A percentile compares a stretch with the other conserved stretches of the same genome.
Evolutionary conservation across 2,113 vertebrate species (phyloP).

Genomic region (Chaetodon auriga): DNA sequence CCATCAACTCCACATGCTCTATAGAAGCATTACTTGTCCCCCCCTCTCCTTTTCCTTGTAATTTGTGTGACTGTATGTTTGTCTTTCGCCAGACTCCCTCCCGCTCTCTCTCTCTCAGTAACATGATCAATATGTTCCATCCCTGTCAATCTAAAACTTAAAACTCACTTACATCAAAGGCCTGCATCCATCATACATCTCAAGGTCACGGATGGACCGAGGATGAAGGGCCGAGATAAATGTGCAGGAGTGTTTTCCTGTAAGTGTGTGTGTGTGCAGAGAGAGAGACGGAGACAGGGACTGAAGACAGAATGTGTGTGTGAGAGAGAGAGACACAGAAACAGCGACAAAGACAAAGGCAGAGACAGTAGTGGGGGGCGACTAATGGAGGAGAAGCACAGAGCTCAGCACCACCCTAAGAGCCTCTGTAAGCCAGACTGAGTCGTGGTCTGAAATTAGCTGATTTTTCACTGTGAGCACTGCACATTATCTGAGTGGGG

Average conservation of each 20-base stretch:
- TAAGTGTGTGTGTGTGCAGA: constrained; percentile 61
- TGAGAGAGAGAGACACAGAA: constrained; percentile 57
- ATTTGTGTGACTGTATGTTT: constrained; percentile 71
- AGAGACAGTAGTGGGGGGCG: constrained; percentile 68
- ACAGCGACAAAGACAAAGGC: constrained; percentile 71
- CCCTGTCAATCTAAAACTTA: constrained; percentile 77
- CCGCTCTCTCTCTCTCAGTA: constrained; percentile 37
- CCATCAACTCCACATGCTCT: constrained; percentile 67
- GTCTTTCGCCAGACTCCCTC: constrained; percentile 40
- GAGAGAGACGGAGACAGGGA: constrained; percentile 31
- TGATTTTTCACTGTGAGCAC: constrained; percentile 79
- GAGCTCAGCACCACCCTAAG: constrained; percentile 77
- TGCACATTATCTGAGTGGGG: constrained; percentile 78
- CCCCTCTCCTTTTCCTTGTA: constrained; percentile 8
- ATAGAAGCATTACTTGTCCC: constrained; percentile 29
- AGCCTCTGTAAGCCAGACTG: constrained; percentile 78
- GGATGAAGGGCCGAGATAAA: constrained; percentile 74
- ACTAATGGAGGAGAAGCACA: constrained; percentile 77
- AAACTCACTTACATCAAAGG: constrained; percentile 79
- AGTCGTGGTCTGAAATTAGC: constrained; percentile 81
- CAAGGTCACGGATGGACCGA: constrained; percentile 76
- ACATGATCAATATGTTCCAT: constrained; percentile 75
- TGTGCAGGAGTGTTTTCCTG: constrained; percentile 63
- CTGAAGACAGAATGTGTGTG: constrained; percentile 59
- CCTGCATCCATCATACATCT: constrained; percentile 79